phyloP scores from a whole-genome alignment of 2,113 vertebrate species.

The Anhinga rufa region DNA sequence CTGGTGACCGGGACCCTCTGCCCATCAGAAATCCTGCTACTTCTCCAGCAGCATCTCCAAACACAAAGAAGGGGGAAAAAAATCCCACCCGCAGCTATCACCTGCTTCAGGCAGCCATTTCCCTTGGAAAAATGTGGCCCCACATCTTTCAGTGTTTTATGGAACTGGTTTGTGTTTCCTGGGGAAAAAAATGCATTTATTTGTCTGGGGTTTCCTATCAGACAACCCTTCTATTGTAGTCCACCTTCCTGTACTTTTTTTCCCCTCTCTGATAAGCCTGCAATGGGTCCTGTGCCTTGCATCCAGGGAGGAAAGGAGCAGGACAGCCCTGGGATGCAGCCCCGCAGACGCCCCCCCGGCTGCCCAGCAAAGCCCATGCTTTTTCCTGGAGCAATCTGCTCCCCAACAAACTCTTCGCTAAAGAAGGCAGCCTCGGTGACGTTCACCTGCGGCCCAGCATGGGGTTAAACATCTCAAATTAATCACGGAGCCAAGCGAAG shows the following conservation, averaged over 20 bases:
- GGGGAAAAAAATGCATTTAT: slow-evolving; percentile 37
- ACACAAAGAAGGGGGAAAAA: neutral
- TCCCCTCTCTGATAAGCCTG: neutral
- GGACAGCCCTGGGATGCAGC: neutral
- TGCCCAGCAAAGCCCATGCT: neutral
- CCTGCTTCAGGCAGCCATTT: slow-evolving; percentile 22
- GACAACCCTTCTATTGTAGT: slow-evolving; percentile 41
- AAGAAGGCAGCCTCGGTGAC: accelerated
- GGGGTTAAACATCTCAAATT: neutral
- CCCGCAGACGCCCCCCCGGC: neutral
- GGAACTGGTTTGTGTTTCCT: slow-evolving; percentile 11
- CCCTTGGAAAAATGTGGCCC: slow-evolving; percentile 31
- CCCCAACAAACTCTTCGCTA: neutral
- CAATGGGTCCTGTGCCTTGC: neutral
- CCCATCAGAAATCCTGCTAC: neutral
- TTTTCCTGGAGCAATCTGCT: neutral
- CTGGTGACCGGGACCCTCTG: neutral
- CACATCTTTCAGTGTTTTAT: neutral
- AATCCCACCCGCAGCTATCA: neutral
- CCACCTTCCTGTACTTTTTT: slow-evolving; percentile 25
- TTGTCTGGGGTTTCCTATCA: slow-evolving; percentile 16
- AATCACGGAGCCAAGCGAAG: neutral
- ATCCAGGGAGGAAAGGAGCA: neutral
- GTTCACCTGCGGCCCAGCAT: neutral
- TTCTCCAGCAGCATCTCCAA: neutral